Evolutionary conservation across 2,113 vertebrate genomes (phyloP).

Genomic region (Capreolus pygargus): DNA sequence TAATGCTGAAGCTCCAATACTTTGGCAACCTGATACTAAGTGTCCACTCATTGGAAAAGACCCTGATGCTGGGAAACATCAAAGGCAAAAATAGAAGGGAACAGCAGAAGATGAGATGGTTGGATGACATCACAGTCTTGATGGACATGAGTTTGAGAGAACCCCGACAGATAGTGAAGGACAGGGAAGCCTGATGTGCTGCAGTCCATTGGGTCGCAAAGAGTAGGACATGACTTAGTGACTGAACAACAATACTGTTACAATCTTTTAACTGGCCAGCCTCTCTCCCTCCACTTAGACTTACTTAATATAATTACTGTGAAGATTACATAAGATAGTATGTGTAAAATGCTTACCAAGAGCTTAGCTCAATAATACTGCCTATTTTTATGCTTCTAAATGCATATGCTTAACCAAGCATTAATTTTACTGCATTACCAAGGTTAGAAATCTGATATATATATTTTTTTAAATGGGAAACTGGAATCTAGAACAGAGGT

Average conservation of each 20-base stretch:
- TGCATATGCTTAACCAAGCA: background rate
- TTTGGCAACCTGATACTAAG: background rate
- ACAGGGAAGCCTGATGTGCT: background rate
- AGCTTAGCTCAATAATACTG: background rate
- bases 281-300: background rate
- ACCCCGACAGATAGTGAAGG: background rate
- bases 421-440: background rate
- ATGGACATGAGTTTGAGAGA: background rate
- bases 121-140: background rate
- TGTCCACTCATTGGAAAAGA: background rate
- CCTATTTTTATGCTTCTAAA: conserved; percentile 23
- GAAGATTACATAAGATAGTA: background rate
- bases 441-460: background rate
- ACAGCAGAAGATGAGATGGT: background rate
- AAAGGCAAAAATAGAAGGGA: background rate
- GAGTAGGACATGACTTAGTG: background rate
- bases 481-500: background rate
- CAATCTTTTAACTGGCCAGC: background rate
- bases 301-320: background rate
- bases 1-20: background rate
- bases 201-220: background rate
- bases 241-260: background rate
- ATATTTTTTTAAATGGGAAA: background rate
- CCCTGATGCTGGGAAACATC: background rate
- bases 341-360: background rate